Percentiles rank a stretch among this genome's conserved stretches.
These are phyloP conservation scores for Vulpes lagopus DNA, from an alignment of 2,113 vertebrate genomes.

Conservation along the genomic window DNA sequence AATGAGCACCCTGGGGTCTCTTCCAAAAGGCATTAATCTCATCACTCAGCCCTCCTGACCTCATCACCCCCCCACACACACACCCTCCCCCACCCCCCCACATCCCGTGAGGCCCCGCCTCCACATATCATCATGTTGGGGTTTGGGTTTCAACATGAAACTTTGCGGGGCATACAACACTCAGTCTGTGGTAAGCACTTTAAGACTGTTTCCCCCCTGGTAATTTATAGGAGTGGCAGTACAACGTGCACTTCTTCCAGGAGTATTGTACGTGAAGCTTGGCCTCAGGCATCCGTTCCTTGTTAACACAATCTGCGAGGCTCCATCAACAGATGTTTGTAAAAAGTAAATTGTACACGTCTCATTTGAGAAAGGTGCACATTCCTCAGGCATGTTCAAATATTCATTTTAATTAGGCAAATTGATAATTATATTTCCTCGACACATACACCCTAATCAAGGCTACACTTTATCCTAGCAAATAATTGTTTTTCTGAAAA, in stretches of 20 bases:
- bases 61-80: too few species aligned
- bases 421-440: slow-evolving; percentile 83
- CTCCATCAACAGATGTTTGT: background rate
- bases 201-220: fast-evolving
- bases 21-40: background rate
- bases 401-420: slow-evolving; percentile 80
- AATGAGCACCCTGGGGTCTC: background rate
- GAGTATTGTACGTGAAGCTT: background rate
- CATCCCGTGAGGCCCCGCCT: background rate
- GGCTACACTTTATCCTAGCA: slow-evolving; percentile 80
- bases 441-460: slow-evolving; percentile 77
- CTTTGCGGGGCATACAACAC: background rate
- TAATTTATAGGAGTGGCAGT: background rate
- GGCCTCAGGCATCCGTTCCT: background rate
- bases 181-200: background rate
- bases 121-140: background rate
- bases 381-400: slow-evolving; percentile 63
- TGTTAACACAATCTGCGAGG: slow-evolving; percentile 18
- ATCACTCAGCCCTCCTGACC: background rate
- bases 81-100: too few species aligned
- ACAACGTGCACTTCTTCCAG: background rate
- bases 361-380: slow-evolving; percentile 50
- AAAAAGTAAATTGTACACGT: background rate
- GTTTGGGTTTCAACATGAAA: background rate
- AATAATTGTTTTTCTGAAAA: slow-evolving; percentile 79